Conservation (phyloP, 1,140 invertebrate genomes). For the Vanessa atalanta region DNA sequence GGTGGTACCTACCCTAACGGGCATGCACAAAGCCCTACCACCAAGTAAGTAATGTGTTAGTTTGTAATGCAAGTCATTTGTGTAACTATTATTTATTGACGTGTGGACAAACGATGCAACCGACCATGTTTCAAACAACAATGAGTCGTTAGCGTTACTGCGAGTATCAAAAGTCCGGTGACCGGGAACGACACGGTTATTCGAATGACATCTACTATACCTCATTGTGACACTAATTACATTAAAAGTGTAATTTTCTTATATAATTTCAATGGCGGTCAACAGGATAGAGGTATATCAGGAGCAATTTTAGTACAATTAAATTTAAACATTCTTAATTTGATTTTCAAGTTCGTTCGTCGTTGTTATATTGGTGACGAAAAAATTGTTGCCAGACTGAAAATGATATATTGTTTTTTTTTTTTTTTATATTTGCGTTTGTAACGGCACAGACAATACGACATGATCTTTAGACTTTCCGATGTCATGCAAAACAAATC, state of each 20-base stretch:
- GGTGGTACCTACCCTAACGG: no score
- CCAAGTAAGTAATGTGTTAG: no score
- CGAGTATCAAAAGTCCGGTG: neutral
- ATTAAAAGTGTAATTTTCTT: slow-evolving; percentile 1
- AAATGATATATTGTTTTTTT: no score
- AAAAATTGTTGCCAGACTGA: no score
- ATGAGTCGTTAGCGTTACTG: neutral
- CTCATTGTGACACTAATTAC: neutral
- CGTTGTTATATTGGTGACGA: no score
- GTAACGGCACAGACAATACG: no score
- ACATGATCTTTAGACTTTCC: no score
- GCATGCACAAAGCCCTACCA: no score
- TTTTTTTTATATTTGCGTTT: no score
- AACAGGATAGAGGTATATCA: neutral
- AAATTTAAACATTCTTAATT: neutral
- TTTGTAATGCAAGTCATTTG: neutral
- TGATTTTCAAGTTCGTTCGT: neutral
- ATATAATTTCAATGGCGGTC: neutral
- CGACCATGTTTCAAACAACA: neutral
- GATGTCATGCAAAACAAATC: no score
- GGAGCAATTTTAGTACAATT: neutral
- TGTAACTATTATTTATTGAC: neutral
- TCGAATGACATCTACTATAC: neutral
- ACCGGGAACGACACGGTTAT: neutral
- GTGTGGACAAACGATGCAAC: neutral